These are phyloP conservation scores for Rhabdomys dilectus DNA, from an alignment of 2,113 vertebrate genomes.

Conservation along the genomic window DNA sequence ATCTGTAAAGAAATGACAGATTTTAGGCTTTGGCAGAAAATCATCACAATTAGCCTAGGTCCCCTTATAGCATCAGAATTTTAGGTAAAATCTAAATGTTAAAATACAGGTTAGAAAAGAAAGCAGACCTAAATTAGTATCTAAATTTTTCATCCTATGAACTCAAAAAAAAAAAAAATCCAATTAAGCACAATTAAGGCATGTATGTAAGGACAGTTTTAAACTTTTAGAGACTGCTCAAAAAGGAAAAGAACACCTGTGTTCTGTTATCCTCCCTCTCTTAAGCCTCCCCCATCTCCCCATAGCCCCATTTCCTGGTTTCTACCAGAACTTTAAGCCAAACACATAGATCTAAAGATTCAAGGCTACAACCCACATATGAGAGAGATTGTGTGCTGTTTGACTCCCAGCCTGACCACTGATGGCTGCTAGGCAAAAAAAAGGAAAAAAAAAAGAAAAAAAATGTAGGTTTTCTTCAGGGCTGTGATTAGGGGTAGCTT, in stretches of 20 bases:
- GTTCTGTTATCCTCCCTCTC: not conserved
- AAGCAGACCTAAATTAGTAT: not conserved
- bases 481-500: too few species aligned
- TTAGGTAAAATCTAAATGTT: not conserved
- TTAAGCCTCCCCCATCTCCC: not conserved
- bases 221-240: not conserved
- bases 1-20: not conserved
- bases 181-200: not conserved
- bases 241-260: not conserved
- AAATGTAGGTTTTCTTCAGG: not conserved
- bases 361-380: not conserved
- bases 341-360: not conserved
- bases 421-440: not conserved
- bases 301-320: not conserved
- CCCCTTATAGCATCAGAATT: not conserved
- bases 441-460: not conserved
- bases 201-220: too few species aligned
- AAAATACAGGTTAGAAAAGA: not conserved
- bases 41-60: not conserved
- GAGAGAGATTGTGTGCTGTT: not conserved
- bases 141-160: not conserved
- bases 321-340: not conserved
- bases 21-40: not conserved
- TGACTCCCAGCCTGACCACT: not conserved
- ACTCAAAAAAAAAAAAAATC: not conserved